phyloP scores from a whole-genome alignment of 2,113 vertebrate species.

The Tenebrosternarchus preto region DNA sequence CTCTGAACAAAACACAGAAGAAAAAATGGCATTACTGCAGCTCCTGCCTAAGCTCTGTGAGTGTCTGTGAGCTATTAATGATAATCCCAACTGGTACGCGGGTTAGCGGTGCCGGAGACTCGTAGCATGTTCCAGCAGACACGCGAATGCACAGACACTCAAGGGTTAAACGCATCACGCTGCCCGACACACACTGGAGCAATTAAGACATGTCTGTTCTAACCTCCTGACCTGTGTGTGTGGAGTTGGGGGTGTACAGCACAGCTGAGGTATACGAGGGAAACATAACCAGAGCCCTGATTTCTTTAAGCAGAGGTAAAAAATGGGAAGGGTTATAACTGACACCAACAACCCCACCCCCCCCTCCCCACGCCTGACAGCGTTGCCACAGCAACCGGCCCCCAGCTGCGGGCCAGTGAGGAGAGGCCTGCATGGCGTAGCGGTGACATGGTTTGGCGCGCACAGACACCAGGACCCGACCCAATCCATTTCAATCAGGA shows the following conservation, averaged over 20 bases:
- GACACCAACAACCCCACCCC: slow-evolving; percentile 41
- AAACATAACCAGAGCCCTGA: slow-evolving; percentile 43
- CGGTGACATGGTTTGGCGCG: not conserved
- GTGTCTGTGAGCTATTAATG: slow-evolving; percentile 51
- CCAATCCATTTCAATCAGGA: slow-evolving; percentile 50
- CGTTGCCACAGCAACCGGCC: slow-evolving; percentile 32
- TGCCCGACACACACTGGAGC: slow-evolving; percentile 41
- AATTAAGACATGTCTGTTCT: slow-evolving; percentile 52
- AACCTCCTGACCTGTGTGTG: slow-evolving; percentile 50
- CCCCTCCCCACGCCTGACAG: slow-evolving; percentile 33
- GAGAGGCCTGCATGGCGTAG: not conserved
- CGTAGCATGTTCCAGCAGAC: slow-evolving; percentile 38
- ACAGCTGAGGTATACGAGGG: slow-evolving; percentile 52
- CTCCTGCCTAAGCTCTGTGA: slow-evolving; percentile 26
- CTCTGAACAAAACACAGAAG: too few relatives aligned
- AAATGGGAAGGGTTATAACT: slow-evolving; percentile 42
- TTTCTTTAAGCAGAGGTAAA: slow-evolving; percentile 36
- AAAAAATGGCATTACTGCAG: not conserved
- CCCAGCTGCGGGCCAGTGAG: not conserved
- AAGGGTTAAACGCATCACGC: slow-evolving; percentile 52
- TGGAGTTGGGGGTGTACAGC: not conserved
- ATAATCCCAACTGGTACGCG: slow-evolving; percentile 49
- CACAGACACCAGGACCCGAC: not conserved
- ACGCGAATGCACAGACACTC: slow-evolving; percentile 35
- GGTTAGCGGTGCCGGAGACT: slow-evolving; percentile 41